Evolutionary conservation across 2,113 vertebrate species (phyloP).

Genomic region (Notarius quadriscutis): DNA sequence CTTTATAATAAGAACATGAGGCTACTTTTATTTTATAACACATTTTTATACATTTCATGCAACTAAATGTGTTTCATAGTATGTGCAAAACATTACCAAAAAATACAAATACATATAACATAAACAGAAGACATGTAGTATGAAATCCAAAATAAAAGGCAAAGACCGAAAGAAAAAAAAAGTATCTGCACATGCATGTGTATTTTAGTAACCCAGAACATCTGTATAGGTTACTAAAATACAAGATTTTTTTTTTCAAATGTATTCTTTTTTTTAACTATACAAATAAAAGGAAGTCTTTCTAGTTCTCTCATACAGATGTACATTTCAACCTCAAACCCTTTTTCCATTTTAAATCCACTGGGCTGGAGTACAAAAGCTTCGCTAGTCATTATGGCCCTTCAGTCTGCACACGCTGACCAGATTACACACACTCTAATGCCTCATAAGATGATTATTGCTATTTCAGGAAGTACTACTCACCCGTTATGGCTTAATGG

Average conservation of each 20-base stretch:
- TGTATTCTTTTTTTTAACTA: not conserved
- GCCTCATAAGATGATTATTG: conserved; percentile 86
- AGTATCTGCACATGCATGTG: not conserved
- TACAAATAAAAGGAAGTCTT: not conserved
- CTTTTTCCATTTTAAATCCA: not conserved
- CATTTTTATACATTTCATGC: not conserved
- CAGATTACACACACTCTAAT: conserved; percentile 84
- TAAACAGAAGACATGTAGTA: not conserved
- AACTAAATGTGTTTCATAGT: not conserved
- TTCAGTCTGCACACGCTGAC: conserved; percentile 65
- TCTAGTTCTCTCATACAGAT: not conserved
- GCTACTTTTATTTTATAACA: not conserved
- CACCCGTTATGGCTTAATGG: conserved; percentile 44
- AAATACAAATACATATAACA: too few relatives aligned
- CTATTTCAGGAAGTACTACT: conserved; percentile 83
- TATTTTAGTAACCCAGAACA: not conserved
- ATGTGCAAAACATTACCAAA: not conserved
- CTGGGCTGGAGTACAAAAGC: conserved; percentile 11
- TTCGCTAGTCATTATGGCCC: conserved; percentile 64
- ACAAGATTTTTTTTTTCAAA: too few relatives aligned
- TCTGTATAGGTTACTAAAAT: not conserved
- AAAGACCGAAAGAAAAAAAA: not conserved
- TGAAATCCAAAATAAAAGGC: not conserved
- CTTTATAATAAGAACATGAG: not conserved
- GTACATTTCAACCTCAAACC: not conserved